Evolutionary conservation across 2,113 vertebrate genomes (phyloP), one percentile per base, ranked within the genome.

Genomic region (Neodontobutis hainanensis): DNA sequence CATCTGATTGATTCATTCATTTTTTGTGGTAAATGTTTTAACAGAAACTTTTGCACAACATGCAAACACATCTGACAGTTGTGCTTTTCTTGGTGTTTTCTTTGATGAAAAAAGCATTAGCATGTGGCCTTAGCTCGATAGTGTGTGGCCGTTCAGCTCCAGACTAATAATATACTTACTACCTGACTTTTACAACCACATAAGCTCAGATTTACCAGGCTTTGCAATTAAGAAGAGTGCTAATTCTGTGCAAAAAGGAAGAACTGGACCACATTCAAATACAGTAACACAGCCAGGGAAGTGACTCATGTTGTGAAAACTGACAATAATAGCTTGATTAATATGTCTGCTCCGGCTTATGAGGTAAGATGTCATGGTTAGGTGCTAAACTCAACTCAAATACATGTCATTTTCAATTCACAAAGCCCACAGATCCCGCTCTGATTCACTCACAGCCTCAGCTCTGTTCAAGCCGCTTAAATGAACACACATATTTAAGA

Each of bases 401-500:
- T 0, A 53, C 3, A 57, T 71, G 78, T 83, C 68, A 71, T 62
- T 68, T 77, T 69, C 63, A 66, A 73, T 71, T 52, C 65, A 66
- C 45, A 66, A 48, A 74, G 61, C 64, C 66, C 47, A 44, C 67
- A 71, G 62, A 78, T 77, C 62, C 61, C 34, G 32, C 60, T 56
- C 19, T 44, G 69, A 69, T 73, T 73, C 63, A 11, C 47, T 70
- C 55, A 27, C 40, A 48, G 62, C 68, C 59, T 62, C 51, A 62
- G 64, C 73, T 11, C 11, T 40, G 61, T 71, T 78, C 38, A 62
- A 36, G 73, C 61, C 49, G 57, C 70, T 77, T 81, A 64, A 77
- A 82, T 66, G 57, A 74, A 69, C 67, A 63, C 65, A 55, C 65
- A 56, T 62, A 71, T 77, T 66, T 74, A 59, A 73, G 61, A 82